Evolutionary conservation across 1,140 invertebrate genomes (phyloP).

Genomic region (Plodia interpunctella): DNA sequence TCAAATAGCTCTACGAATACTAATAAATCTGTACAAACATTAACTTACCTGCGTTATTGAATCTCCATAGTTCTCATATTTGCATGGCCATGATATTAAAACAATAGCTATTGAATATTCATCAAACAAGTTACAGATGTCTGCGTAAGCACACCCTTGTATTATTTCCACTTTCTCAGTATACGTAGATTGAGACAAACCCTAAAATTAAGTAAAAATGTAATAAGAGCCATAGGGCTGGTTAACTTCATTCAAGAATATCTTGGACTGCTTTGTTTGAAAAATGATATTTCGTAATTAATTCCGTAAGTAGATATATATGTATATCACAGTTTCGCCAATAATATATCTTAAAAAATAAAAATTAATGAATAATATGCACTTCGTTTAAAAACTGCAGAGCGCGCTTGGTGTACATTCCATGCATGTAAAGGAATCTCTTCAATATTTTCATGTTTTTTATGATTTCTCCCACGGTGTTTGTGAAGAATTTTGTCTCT

Average conservation of each 20-base stretch:
- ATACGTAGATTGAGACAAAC: slow-evolving; percentile 32
- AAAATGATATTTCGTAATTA: no score
- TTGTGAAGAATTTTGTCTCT: slow-evolving; percentile 47
- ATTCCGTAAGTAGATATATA: no score
- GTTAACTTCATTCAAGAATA: no score
- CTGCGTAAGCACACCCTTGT: slow-evolving; percentile 48
- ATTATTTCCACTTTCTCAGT: slow-evolving; percentile 52
- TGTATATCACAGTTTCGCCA: no score
- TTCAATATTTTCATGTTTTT: slow-evolving; percentile 62
- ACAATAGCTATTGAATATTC: slow-evolving; percentile 43
- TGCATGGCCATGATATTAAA: slow-evolving; percentile 59
- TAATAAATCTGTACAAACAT: slow-evolving; percentile 5
- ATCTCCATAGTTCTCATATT: slow-evolving; percentile 39
- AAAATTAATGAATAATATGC: slow-evolving; percentile 13
- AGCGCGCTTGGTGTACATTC: slow-evolving; percentile 51
- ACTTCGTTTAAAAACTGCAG: slow-evolving; percentile 64
- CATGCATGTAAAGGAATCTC: slow-evolving; percentile 60
- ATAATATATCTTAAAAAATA: no score
- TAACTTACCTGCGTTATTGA: slow-evolving; percentile 40
- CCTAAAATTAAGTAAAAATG: slow-evolving; percentile 26
- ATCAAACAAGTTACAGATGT: slow-evolving; percentile 63
- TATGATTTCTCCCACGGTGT: slow-evolving; percentile 52
- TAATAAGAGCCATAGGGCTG: no score
- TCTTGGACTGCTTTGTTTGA: no score
- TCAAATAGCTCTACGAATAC: no score